phyloP scores from a whole-genome alignment of 2,113 vertebrate genomes.

The Gobiocypris rarus region DNA sequence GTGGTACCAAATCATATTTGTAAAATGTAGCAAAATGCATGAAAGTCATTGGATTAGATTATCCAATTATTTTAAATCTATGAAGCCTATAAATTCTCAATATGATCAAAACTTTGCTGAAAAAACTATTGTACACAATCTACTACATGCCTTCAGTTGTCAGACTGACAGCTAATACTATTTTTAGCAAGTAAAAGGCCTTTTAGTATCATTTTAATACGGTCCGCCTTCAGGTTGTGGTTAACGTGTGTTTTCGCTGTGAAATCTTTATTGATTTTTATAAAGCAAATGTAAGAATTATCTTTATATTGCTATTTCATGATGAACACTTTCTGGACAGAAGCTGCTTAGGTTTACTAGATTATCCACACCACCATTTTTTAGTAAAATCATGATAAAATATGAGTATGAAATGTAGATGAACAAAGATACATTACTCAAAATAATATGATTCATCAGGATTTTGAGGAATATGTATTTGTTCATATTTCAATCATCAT shows the following conservation, averaged over 20 bases:
- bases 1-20: background rate
- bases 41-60: background rate
- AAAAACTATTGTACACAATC: no score
- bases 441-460: background rate
- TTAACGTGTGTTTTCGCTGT: background rate
- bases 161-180: no score
- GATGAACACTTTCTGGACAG: background rate
- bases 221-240: background rate
- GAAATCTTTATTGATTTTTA: background rate
- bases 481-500: background rate
- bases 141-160: no score
- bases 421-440: no score
- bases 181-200: no score
- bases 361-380: background rate
- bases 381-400: background rate
- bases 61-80: background rate
- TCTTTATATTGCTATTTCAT: background rate
- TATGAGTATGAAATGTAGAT: background rate
- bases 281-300: background rate
- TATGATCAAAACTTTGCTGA: background rate
- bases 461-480: background rate
- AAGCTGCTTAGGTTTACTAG: background rate
- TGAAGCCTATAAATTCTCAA: background rate
- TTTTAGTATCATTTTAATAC: no score
- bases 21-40: background rate